A percentile compares a stretch with the other conserved stretches of the same genome.
Evolutionary conservation across 2,888 invertebrate genomes (phyloP).

Genomic region (Octonoba sinensis): DNA sequence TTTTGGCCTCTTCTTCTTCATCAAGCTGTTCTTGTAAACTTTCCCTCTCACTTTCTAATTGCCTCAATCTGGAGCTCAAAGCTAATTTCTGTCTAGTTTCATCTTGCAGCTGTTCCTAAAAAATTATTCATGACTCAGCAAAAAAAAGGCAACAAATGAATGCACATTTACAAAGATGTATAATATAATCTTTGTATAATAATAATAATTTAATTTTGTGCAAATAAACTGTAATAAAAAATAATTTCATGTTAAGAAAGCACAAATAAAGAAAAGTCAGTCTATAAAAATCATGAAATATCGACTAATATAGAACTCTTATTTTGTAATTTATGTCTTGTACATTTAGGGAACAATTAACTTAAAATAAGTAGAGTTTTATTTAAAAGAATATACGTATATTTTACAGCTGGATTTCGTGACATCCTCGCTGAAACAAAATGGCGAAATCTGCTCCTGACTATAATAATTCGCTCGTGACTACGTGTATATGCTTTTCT

Average conservation of each 20-base stretch:
- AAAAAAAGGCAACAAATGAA: not conserved
- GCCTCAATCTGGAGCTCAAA: slow-evolving; percentile 87
- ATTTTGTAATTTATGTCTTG: too few relatives aligned
- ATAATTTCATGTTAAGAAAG: not conserved
- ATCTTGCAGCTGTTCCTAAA: slow-evolving; percentile 85
- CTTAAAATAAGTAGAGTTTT: too few relatives aligned
- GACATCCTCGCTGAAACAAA: too few relatives aligned
- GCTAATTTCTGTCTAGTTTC: slow-evolving; percentile 95
- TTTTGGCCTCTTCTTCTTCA: slow-evolving; percentile 92
- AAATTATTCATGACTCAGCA: not conserved
- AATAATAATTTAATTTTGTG: not conserved
- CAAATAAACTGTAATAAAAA: not conserved
- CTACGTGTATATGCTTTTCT: too few relatives aligned
- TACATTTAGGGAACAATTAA: too few relatives aligned
- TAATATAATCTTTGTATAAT: not conserved
- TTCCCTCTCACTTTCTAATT: slow-evolving; percentile 91
- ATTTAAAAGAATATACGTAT: too few relatives aligned
- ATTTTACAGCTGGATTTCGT: too few relatives aligned
- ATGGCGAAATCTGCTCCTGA: too few relatives aligned
- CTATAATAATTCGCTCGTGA: too few relatives aligned
- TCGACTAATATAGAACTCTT: too few relatives aligned
- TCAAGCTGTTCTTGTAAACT: slow-evolving; percentile 90
- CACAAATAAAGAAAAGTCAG: too few relatives aligned
- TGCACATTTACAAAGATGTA: not conserved
- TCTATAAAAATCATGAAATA: too few relatives aligned